Percentiles rank a stretch among this genome's conserved stretches.
Evolutionary conservation across 2,113 vertebrate genomes (phyloP).

Genomic region (Hippolais icterina): DNA sequence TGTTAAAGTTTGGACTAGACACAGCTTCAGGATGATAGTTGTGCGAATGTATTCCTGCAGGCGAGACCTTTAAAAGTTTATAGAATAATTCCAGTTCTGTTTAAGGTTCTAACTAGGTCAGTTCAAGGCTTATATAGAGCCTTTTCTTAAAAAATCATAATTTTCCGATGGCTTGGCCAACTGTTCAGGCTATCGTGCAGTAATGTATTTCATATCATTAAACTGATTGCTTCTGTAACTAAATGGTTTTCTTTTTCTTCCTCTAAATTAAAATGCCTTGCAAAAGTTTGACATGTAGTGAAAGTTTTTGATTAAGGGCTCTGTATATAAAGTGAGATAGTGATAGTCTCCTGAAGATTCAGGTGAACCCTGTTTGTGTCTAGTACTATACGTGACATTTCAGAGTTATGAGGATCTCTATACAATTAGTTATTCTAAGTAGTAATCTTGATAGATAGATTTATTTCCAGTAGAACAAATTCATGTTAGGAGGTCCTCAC

Average conservation of each 20-base stretch:
- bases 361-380: not conserved
- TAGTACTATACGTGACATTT: not conserved
- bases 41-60: not conserved
- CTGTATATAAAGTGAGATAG: not conserved
- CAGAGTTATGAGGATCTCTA: not conserved
- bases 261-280: not conserved
- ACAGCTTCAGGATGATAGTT: not conserved
- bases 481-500: not conserved
- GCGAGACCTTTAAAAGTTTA: conserved; percentile 51
- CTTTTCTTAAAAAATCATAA: not conserved
- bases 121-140: not conserved
- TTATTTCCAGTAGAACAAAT: not conserved
- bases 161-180: not conserved
- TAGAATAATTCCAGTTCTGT: conserved; percentile 1
- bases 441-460: not conserved
- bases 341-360: not conserved
- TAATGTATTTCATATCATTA: not conserved
- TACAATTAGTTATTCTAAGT: not conserved
- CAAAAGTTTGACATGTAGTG: not conserved
- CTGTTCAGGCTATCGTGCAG: not conserved
- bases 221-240: not conserved
- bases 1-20: not conserved
- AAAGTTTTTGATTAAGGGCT: not conserved
- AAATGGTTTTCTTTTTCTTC: not conserved
- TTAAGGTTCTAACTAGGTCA: conserved; percentile 30